A percentile compares a stretch with the other conserved stretches of the same genome.
Conservation (phyloP, 2,888 invertebrate species). For the Argyresthia albistria region DNA sequence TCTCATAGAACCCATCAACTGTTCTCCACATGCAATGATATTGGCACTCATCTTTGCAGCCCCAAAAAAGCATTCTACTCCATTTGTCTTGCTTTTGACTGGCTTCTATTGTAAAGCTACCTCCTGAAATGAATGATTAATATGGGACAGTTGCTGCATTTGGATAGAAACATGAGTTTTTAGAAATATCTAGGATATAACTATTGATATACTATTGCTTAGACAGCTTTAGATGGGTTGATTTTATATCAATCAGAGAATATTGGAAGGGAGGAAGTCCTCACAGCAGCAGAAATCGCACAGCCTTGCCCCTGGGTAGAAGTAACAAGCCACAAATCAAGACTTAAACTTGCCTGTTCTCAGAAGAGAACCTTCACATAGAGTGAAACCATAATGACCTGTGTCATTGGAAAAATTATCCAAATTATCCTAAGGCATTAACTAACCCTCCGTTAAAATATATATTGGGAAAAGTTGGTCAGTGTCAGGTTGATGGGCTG, state of each 20-base stretch:
- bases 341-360: too few relatives aligned
- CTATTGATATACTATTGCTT: not conserved
- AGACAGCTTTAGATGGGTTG: not conserved
- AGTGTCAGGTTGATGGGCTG: too few relatives aligned
- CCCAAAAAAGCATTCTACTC: conserved; percentile 76
- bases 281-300: too few relatives aligned
- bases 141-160: not conserved
- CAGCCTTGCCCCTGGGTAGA: too few relatives aligned
- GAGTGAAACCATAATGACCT: too few relatives aligned
- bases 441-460: too few relatives aligned
- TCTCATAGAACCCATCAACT: conserved; percentile 80
- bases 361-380: too few relatives aligned
- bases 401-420: too few relatives aligned
- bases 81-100: conserved; percentile 26
- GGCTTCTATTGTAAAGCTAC: conserved; percentile 22
- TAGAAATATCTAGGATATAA: not conserved
- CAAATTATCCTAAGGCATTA: too few relatives aligned
- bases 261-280: too few relatives aligned
- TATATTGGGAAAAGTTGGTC: too few relatives aligned
- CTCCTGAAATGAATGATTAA: conserved; percentile 20
- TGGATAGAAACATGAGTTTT: not conserved
- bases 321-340: too few relatives aligned
- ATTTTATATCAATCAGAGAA: conserved; percentile 1
- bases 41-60: conserved; percentile 89
- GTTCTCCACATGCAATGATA: conserved; percentile 96